Evolutionary conservation across 2,888 invertebrate genomes (phyloP), one percentile per base, ranked within the genome.

Genomic region (Pseudococcus viburni): DNA sequence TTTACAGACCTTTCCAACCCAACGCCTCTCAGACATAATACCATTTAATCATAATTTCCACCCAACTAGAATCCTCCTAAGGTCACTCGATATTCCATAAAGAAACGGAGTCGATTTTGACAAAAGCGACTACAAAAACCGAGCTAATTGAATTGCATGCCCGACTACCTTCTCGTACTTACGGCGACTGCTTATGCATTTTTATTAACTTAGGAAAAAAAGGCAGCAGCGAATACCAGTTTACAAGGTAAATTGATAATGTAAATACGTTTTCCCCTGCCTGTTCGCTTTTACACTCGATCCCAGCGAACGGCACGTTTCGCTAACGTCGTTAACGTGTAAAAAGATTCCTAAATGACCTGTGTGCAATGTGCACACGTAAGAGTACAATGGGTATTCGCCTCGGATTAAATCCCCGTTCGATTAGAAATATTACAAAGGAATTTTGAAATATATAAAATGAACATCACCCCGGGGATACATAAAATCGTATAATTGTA

Each of bases 161-260:
- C 17, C 55, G 55, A 55, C 55, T 55, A 55, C 55, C 17, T 55
- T 55, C 17, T 55, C 55, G 55, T 55, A 55, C 15, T 55, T 55
- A 55, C 55, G 55, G 55, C 55, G 55, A 55, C 55, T 55, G 55
- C 55, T 55, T 55, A 55, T 55, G 55, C 55, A 55, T 55, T 55
- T 55, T 55, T 55, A 55, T 55, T 55, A 55, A 55, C 15, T 55
- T 55, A 33, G 26, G 26, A 33, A 55, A 55, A 55, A 55, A 55
- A 17, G 55, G 17, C 55, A 55, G 17, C 15, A 55, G 55, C 55
- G 55, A 55, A 55, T 17, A 55, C 17, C 55, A 12, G 55, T 55
- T 55, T 55, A 55, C 55, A 55, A 55, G 55, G 55, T 55, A 55
- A 15, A 55, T 55, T 55, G 55, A 55, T 55, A 55, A 55, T 55